Percentiles rank a stretch among this genome's conserved stretches.
Conservation (phyloP, 2,113 vertebrate species). For the Opisthocomus hoazin region DNA sequence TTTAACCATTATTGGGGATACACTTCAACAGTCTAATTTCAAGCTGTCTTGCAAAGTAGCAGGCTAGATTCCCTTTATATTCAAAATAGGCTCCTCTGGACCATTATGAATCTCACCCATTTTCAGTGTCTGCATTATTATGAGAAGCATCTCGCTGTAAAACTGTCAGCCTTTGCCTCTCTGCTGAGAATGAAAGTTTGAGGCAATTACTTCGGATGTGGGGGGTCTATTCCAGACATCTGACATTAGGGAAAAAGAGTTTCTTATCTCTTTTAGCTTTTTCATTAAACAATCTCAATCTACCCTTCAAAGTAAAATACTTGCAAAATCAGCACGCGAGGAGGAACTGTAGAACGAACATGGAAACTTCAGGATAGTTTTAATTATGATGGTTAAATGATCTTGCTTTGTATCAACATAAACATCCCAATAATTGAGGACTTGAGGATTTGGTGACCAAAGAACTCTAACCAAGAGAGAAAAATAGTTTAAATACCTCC, state of each 20-base stretch:
- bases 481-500: not conserved
- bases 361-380: not conserved
- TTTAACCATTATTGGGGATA: not conserved
- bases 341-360: not conserved
- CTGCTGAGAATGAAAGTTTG: not conserved
- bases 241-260: not conserved
- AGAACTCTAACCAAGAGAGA: not conserved
- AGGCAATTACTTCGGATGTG: not conserved
- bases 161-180: not conserved
- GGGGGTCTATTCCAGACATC: not conserved
- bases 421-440: not conserved
- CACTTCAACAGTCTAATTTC: not conserved
- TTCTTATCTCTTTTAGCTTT: not conserved
- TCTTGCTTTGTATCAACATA: not conserved
- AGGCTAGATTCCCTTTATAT: conserved; percentile 13
- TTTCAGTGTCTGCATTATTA: not conserved
- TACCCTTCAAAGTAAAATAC: not conserved
- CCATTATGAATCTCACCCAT: not conserved
- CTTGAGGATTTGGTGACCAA: not conserved
- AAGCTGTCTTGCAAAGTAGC: not conserved
- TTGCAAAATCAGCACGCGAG: not conserved
- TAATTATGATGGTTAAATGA: not conserved
- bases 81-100: not conserved
- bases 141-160: not conserved
- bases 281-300: not conserved